Conservation (phyloP, 2,888 invertebrate species). For the Choreutis nemorana region DNA sequence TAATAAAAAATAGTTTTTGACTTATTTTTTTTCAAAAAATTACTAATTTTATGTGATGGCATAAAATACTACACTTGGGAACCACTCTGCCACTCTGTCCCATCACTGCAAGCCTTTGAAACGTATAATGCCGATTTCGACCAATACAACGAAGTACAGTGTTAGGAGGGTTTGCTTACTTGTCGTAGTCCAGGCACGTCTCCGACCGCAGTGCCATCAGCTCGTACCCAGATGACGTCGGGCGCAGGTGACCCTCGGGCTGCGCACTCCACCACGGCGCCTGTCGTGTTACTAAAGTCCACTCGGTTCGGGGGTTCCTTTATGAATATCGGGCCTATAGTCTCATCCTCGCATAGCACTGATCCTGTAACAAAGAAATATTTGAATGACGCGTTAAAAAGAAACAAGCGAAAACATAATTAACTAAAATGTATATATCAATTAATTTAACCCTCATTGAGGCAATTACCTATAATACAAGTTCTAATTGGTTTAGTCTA, state of each 20-base stretch:
- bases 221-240: conserved; percentile 92
- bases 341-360: conserved; percentile 73
- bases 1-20: too few species aligned
- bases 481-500: too few species aligned
- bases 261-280: conserved; percentile 91
- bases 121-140: background rate
- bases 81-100: too few species aligned
- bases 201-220: conserved; percentile 90
- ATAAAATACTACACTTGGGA: too few species aligned
- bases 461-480: too few species aligned
- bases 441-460: background rate
- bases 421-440: background rate
- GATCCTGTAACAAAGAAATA: conserved; percentile 36
- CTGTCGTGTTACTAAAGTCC: conserved; percentile 94
- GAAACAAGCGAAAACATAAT: background rate
- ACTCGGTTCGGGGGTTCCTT: conserved; percentile 91
- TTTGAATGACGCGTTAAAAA: conserved; percentile 1
- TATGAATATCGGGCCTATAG: conserved; percentile 89
- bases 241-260: conserved; percentile 90
- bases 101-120: too few species aligned
- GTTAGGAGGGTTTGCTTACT: conserved; percentile 46
- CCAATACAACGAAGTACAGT: conserved; percentile 6
- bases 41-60: too few species aligned
- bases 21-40: too few species aligned
- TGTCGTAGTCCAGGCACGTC: conserved; percentile 89